Percentiles rank a stretch among this genome's conserved stretches.
Conservation (phyloP, 2,888 invertebrate species). For the Agonopterix subpropinquella region DNA sequence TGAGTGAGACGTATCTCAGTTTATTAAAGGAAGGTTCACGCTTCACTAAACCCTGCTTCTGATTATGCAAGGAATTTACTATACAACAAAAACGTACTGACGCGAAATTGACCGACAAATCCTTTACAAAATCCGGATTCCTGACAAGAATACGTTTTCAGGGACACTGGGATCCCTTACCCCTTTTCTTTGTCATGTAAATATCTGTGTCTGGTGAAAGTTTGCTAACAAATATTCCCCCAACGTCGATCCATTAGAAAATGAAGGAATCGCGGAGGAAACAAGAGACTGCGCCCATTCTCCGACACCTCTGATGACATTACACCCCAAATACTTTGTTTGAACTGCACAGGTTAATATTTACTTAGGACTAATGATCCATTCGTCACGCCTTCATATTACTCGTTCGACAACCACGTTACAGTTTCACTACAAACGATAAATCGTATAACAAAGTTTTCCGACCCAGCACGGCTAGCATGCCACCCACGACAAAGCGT, state of each 20-base stretch:
- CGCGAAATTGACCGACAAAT: conserved; percentile 59
- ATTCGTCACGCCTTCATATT: conserved; percentile 43
- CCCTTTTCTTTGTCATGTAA: conserved; percentile 66
- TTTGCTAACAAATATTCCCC: conserved; percentile 60
- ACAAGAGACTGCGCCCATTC: conserved; percentile 25
- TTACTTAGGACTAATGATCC: conserved; percentile 65
- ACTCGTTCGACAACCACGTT: conserved; percentile 28
- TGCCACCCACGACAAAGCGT: no score
- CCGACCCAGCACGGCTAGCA: no score
- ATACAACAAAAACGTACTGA: conserved; percentile 42
- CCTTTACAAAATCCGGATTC: conserved; percentile 50
- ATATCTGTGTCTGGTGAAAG: conserved; percentile 55
- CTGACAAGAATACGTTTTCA: conserved; percentile 57
- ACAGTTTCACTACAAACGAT: conserved; percentile 18
- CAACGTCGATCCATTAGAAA: conserved; percentile 63
- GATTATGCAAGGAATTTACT: conserved; percentile 41
- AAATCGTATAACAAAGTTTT: conserved; percentile 3
- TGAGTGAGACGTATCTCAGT: conserved; percentile 20
- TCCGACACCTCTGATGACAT: conserved; percentile 30
- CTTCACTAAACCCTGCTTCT: conserved; percentile 22
- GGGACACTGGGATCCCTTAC: conserved; percentile 50
- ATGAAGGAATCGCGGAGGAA: conserved; percentile 55
- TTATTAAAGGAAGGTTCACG: conserved; percentile 34
- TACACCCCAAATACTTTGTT: conserved; percentile 47
- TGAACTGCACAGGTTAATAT: conserved; percentile 53